Base-by-base conservation (phyloP, 2,888 invertebrate genomes). In the Tachina grossa region DNA sequence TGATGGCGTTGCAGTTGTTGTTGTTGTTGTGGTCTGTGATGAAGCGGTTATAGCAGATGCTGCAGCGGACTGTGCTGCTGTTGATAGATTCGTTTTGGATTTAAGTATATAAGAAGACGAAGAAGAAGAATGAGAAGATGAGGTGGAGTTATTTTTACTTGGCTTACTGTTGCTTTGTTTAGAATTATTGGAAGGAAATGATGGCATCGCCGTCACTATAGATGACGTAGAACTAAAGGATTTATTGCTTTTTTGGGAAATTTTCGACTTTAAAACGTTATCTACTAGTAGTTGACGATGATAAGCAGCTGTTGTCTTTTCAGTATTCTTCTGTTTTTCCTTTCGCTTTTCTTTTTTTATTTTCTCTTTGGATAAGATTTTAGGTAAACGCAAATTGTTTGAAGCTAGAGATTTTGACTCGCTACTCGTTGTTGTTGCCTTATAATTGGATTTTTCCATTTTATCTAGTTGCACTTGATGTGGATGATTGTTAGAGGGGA, bases 61-160 rank as follows among this genome's bases (percentile, higher is more conserved):
- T 47, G 75, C n/a, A 31, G 41, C n/a, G 13, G 51, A 43, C 19
- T 43, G 43, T 53, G 63, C 16, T 53, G 63, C 16, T 69, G 69
- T 45, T 49, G 53, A 45, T 53, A 69, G 68, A 75, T 81, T 81
- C 61, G 39, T 69, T 75, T 81, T 75, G 43, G 80, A 39, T 61
- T 81, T 75, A 10, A 39, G 59, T 51, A 57, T 43, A 39, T 19
- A n/a, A 41, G 59, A 39, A 14, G 57, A 8, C 10, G 57, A 39
- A 43, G 49, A 49, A 39, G 39, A n/a, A 41, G 59, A 39, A 16
- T 16, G 10, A 14, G 57, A 8, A 4, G 65, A 39, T 49, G 49
- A 49, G 10, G 55, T 31, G 8, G 49, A 57, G 41, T 11, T 68
- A 45, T 10, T 51, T 81, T 49, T 81, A n/a, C 14, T 74, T 13